These are phyloP conservation scores for Melanotus villosus DNA, from an alignment of 2,888 invertebrate species.

Conservation along the genomic window DNA sequence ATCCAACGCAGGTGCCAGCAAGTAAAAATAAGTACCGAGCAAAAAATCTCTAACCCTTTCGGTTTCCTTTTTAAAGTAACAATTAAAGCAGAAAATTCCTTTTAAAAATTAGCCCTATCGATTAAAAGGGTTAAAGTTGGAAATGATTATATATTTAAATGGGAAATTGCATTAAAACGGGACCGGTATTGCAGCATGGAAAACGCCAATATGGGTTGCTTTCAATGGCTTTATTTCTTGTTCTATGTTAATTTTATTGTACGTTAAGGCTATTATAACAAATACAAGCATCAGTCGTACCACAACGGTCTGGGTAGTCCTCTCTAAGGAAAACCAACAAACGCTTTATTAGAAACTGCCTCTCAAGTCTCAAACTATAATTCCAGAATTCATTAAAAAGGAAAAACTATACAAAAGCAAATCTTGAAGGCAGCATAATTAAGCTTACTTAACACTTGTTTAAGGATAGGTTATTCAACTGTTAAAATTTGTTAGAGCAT, in stretches of 20 bases:
- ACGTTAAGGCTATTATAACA: background rate
- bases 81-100: background rate
- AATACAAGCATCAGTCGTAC: too few relatives aligned
- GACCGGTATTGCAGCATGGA: background rate
- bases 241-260: slow-evolving; percentile 25
- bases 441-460: too few relatives aligned
- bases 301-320: too few relatives aligned
- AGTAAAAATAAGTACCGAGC: slow-evolving; percentile 11
- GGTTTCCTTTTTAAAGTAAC: background rate
- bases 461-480: too few relatives aligned
- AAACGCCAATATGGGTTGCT: slow-evolving; percentile 9
- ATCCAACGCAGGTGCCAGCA: slow-evolving; percentile 30
- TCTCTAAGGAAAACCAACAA: too few relatives aligned
- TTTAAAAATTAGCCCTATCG: background rate
- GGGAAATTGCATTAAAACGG: background rate
- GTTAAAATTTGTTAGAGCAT: too few relatives aligned
- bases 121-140: background rate
- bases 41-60: slow-evolving; percentile 14
- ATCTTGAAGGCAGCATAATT: too few relatives aligned
- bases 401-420: too few relatives aligned
- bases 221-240: slow-evolving; percentile 14
- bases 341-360: too few relatives aligned
- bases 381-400: too few relatives aligned
- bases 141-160: slow-evolving; percentile 7
- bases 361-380: too few relatives aligned